phyloP scores from a whole-genome alignment of 1,140 invertebrate genomes.

The Anastrepha obliqua region DNA sequence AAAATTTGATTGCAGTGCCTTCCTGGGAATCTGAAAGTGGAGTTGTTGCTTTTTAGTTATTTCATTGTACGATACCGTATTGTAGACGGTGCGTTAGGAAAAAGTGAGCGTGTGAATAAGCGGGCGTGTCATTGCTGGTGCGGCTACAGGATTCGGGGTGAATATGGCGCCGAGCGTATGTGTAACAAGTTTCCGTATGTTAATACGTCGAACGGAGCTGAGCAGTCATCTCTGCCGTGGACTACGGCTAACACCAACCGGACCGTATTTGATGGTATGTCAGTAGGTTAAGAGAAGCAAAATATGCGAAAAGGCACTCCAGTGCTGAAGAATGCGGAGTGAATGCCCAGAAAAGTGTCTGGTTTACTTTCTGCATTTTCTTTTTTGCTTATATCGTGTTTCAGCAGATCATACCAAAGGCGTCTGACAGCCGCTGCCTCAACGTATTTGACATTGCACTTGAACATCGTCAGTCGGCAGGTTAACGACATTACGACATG shows the following conservation, averaged over 20 bases:
- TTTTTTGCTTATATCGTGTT: too few species aligned
- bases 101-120: slow-evolving; percentile 10
- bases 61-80: neutral
- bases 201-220: slow-evolving; percentile 62
- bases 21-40: neutral
- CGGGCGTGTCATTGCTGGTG: slow-evolving; percentile 38
- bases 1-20: neutral
- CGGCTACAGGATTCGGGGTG: slow-evolving; percentile 28
- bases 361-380: too few species aligned
- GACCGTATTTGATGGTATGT: slow-evolving; percentile 66
- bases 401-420: neutral
- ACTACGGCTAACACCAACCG: slow-evolving; percentile 63
- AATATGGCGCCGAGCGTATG: slow-evolving; percentile 63
- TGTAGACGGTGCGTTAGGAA: slow-evolving; percentile 2
- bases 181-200: slow-evolving; percentile 65
- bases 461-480: neutral
- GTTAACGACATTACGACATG: slow-evolving; percentile 17
- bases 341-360: too few species aligned
- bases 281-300: neutral
- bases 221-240: slow-evolving; percentile 58
- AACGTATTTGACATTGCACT: neutral
- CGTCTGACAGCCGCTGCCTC: neutral
- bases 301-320: neutral
- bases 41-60: neutral
- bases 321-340: too few species aligned